phyloP scores from a whole-genome alignment of 2,888 invertebrate species.

The Xanthia togata region DNA sequence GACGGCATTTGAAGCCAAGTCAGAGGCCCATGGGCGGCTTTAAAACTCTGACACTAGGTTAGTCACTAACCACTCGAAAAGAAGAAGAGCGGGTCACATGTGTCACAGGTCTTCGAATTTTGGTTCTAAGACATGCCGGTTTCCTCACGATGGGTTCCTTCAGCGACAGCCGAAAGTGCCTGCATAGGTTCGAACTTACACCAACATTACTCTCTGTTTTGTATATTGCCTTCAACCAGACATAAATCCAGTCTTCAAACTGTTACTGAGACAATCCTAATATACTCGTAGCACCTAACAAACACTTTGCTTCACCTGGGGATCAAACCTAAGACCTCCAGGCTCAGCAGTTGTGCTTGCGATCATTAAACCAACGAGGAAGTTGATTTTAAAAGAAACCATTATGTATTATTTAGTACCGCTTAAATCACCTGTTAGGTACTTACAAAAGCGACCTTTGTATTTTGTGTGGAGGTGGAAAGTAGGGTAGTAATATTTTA shows the following conservation, averaged over 20 bases:
- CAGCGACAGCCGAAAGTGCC: no score
- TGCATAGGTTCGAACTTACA: no score
- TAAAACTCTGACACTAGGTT: no score
- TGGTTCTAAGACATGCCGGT: background rate
- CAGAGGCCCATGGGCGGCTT: no score
- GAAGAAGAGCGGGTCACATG: no score
- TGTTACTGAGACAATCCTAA: background rate
- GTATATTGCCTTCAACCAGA: background rate
- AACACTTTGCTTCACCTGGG: background rate
- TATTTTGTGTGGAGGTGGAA: constrained; percentile 5
- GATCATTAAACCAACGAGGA: no score
- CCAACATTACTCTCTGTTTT: no score
- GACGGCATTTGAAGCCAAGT: no score
- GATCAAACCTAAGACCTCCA: no score
- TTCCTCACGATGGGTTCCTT: no score
- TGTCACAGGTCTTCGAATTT: background rate
- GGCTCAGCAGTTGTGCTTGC: background rate
- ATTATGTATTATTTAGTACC: constrained; percentile 3
- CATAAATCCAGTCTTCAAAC: background rate
- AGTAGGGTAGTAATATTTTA: constrained; percentile 36
- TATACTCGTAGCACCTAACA: background rate
- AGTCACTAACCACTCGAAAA: no score
- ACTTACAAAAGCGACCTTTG: constrained; percentile 12
- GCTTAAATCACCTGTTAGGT: constrained; percentile 4
- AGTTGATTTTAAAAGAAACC: background rate